Conservation (phyloP, 2,797 vertebrate species). For the Macrochelys suwanniensis region DNA sequence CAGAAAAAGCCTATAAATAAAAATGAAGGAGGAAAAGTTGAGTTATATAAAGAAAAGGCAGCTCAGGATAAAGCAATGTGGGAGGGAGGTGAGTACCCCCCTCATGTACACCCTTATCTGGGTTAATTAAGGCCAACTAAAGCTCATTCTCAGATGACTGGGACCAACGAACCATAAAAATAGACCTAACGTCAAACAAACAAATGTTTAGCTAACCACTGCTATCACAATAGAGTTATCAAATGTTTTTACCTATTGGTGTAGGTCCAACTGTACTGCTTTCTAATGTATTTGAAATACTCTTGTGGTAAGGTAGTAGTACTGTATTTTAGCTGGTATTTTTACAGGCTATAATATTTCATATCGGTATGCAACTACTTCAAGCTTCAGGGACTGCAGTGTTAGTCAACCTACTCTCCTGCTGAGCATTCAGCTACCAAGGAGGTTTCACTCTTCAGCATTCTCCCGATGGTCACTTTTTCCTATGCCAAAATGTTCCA, state of each 20-base stretch:
- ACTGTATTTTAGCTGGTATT: constrained; percentile 44
- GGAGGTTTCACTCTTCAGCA: background rate
- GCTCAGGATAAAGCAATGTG: background rate
- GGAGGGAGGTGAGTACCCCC: accelerated
- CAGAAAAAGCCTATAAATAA: background rate
- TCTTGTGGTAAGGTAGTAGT: constrained; percentile 24
- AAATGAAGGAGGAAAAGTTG: background rate
- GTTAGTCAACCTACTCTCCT: background rate
- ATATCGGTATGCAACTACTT: background rate
- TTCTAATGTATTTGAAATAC: background rate
- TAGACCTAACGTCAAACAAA: background rate
- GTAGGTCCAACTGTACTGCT: background rate
- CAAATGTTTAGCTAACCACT: background rate
- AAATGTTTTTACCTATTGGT: constrained; percentile 2
- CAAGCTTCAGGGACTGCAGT: background rate
- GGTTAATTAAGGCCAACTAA: background rate
- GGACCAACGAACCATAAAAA: background rate
- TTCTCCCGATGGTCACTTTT: background rate
- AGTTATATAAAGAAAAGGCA: background rate
- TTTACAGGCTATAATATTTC: constrained; percentile 36
- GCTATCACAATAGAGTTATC: background rate
- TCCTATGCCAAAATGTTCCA: constrained; percentile 33
- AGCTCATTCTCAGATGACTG: background rate
- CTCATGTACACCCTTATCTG: background rate
- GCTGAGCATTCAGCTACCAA: background rate